Evolutionary conservation across 2,888 invertebrate genomes (phyloP), one percentile per base, ranked within the genome.

Genomic region (Nasonia oneida): DNA sequence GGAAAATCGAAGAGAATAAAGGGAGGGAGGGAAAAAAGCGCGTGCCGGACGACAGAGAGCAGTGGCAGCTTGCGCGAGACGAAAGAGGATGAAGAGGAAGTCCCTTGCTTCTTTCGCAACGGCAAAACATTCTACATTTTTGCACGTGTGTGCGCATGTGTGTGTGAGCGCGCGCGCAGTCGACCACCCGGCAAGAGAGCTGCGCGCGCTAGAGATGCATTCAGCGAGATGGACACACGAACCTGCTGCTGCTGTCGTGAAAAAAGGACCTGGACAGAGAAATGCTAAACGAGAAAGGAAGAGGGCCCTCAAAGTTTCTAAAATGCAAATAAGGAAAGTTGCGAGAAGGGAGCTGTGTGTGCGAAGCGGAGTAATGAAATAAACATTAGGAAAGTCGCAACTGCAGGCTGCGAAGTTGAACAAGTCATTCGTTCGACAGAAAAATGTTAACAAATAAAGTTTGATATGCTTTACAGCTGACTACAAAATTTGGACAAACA

Each of bases 311-410:
- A 71, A 86, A 86, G 81, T 86, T 86, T 86, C 79, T 86, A 57
- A 81, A 86, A 86, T 86, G 83, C 77, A 86, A 86, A 86, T 83
- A 83, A 80, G 75, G 29, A 83, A 83, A 86, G 86, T 86, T 83
- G 80, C 1, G 53, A 76, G 33, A 33, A 33, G 33, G 37, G 33
- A 15, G 12, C 76, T 39, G 76, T 61, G 81, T 78, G 57, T 42
- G 18, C 37, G 29, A 67, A 50, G 78, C 79, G 76, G 42, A 29
- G 57, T 74, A 85, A 80, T 80, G 80, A 83, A 86, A 86, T 71
- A 80, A 80, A 80, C 86, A 80, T 86, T 83, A 86, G 83, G 71
- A 71, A 86, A 85, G 53, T 82, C 75, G 67, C 23, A 77, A 57
- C 14, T 47, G 67, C 57, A 15, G n/a, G 53, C 77, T 73, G 23